Percentiles rank a stretch among this genome's conserved stretches.
phyloP scores from a whole-genome alignment of 2,113 vertebrate genomes.

The Tachysurus vachellii region DNA sequence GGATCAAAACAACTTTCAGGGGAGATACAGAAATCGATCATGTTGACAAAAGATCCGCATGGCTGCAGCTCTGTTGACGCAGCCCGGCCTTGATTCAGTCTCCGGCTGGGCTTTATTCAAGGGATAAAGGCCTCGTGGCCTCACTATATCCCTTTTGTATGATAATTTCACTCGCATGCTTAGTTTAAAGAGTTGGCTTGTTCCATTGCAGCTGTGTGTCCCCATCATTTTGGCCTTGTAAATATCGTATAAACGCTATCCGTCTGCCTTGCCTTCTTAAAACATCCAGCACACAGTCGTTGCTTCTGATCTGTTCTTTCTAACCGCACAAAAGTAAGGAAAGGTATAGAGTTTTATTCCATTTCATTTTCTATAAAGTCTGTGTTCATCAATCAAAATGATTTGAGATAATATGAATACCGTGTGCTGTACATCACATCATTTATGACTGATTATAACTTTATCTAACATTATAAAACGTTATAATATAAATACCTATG shows the following conservation, averaged over 20 bases:
- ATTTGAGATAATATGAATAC: background rate
- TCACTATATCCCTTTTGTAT: background rate
- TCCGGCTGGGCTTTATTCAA: constrained; percentile 28
- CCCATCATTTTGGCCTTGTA: background rate
- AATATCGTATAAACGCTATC: background rate
- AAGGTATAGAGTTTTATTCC: background rate
- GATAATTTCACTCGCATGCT: background rate
- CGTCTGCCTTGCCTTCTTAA: background rate
- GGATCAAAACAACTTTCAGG: constrained; percentile 53
- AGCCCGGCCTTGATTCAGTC: constrained; percentile 41
- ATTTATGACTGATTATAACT: background rate
- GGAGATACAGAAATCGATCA: constrained; percentile 54
- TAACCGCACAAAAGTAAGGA: background rate
- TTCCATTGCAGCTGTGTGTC: background rate
- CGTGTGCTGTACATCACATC: background rate
- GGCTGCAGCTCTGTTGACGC: constrained; percentile 39
- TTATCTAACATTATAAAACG: background rate
- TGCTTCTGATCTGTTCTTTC: background rate
- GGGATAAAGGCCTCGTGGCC: constrained; percentile 31
- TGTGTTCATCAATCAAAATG: background rate
- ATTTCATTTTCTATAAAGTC: background rate
- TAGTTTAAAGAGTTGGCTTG: constrained; percentile 22
- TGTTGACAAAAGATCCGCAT: constrained; percentile 53
- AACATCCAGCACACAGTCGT: background rate
- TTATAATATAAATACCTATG: background rate